These are phyloP conservation scores for Gorsachius magnificus DNA, from an alignment of 2,797 vertebrate species.

Conservation along the genomic window DNA sequence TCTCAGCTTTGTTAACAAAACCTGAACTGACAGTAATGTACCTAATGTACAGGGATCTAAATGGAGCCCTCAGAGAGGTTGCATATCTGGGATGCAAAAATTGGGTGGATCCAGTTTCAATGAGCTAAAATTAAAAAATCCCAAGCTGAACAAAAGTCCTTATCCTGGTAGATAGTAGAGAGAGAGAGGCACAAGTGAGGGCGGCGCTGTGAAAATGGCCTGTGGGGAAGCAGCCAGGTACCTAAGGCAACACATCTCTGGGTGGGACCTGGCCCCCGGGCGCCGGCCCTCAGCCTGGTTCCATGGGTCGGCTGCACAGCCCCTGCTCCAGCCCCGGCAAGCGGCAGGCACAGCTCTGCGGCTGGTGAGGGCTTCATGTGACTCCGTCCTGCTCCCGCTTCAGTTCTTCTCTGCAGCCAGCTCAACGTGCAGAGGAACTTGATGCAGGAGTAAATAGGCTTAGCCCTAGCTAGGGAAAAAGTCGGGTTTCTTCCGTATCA, in stretches of 20 bases:
- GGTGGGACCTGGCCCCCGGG: not conserved
- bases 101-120: not conserved
- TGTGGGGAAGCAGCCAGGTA: not conserved
- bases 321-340: rapidly evolving
- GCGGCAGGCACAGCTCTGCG: not conserved
- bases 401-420: not conserved
- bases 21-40: not conserved
- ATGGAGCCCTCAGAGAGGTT: not conserved
- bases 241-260: not conserved
- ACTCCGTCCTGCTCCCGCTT: not conserved
- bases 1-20: not conserved
- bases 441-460: not conserved
- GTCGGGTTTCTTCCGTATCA: not conserved
- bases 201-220: not conserved
- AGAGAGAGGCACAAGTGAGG: not conserved
- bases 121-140: not conserved
- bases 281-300: not conserved
- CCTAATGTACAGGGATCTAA: not conserved
- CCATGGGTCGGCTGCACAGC: not conserved
- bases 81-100: not conserved
- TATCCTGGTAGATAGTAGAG: not conserved
- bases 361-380: not conserved
- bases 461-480: not conserved
- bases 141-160: not conserved
- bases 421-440: not conserved